Evolutionary conservation across 2,113 vertebrate species (phyloP).

Genomic region (Rhinichthys klamathensis): DNA sequence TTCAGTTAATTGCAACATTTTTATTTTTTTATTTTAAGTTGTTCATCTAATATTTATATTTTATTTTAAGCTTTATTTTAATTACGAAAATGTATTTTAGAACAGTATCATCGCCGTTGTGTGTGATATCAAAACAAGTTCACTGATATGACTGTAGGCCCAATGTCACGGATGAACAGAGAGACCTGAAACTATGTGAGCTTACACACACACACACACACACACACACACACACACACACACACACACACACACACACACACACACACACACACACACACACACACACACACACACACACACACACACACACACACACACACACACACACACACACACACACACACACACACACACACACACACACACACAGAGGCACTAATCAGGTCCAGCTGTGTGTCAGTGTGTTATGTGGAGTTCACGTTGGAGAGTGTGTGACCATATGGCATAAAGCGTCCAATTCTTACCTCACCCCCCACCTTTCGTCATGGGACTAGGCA

Average conservation of each 20-base stretch:
- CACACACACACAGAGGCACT: conserved; percentile 32
- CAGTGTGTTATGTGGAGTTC: conserved; percentile 70
- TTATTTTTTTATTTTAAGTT: no score
- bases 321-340: conserved; percentile 7
- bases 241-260: conserved; percentile 24
- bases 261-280: not conserved
- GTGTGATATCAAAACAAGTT: conserved; percentile 12
- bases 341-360: not conserved
- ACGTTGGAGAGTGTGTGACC: conserved; percentile 70
- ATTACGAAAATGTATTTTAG: not conserved
- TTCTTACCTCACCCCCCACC: conserved; percentile 73
- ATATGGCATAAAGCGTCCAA: conserved; percentile 70
- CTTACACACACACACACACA: not conserved
- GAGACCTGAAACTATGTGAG: conserved; percentile 26
- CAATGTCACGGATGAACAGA: conserved; percentile 37
- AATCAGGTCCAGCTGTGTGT: conserved; percentile 77
- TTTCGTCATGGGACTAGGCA: conserved; percentile 59
- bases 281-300: conserved; percentile 15
- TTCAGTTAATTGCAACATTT: no score
- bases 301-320: conserved; percentile 2
- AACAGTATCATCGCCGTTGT: not conserved
- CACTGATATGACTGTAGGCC: not conserved
- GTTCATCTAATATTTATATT: no score
- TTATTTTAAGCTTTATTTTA: no score
- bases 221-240: no score